Percentiles rank a stretch among this genome's conserved stretches.
Conservation (phyloP, 2,797 vertebrate species). For the Pseudochirops cupreus region DNA sequence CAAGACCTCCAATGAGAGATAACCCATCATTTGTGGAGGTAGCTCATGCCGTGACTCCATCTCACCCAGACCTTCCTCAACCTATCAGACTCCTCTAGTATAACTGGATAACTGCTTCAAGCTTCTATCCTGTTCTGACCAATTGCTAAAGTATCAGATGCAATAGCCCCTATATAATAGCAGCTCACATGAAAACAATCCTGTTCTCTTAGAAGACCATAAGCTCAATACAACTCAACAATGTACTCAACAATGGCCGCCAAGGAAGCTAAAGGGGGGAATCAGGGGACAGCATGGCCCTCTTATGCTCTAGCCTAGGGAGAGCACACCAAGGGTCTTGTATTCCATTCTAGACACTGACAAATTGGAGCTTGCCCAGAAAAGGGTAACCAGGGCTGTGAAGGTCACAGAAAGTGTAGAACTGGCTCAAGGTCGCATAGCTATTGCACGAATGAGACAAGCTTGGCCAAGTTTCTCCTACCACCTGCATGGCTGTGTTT, state of each 20-base stretch:
- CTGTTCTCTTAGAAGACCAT: background rate
- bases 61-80: background rate
- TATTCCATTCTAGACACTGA: background rate
- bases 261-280: background rate
- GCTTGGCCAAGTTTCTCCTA: background rate
- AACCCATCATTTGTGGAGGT: background rate
- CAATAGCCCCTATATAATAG: background rate
- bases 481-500: background rate
- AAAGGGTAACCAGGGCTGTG: background rate
- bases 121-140: background rate
- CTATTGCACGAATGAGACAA: background rate
- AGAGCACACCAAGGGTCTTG: background rate
- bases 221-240: background rate
- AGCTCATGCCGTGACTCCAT: background rate
- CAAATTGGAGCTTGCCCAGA: background rate
- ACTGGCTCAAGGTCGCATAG: background rate
- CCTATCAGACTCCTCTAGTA: background rate
- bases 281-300: background rate
- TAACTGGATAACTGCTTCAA: background rate
- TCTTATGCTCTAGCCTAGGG: background rate
- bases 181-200: background rate
- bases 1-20: background rate
- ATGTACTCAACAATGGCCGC: fast-evolving
- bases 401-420: background rate
- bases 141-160: background rate